Percentiles rank a stretch among this genome's conserved stretches.
These are phyloP conservation scores for Rhodophaea formosa DNA, from an alignment of 2,888 invertebrate genomes.

Conservation along the genomic window DNA sequence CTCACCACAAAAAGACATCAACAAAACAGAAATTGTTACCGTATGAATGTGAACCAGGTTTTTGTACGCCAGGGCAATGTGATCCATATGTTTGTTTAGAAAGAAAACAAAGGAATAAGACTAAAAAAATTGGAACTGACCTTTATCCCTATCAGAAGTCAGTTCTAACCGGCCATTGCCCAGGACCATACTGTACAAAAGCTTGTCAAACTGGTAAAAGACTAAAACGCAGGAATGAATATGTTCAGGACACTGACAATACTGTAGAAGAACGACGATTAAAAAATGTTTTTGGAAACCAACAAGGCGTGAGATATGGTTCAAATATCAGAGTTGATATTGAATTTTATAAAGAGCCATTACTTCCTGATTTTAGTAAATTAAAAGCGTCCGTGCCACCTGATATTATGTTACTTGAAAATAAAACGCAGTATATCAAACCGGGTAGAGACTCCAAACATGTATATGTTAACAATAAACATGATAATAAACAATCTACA, in stretches of 20 bases:
- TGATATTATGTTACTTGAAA: too few relatives aligned
- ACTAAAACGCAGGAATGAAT: slow-evolving; percentile 11
- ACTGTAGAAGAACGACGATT: slow-evolving; percentile 14
- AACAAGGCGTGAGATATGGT: slow-evolving; percentile 21
- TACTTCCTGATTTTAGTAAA: neutral
- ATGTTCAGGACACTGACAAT: slow-evolving; percentile 1
- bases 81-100: slow-evolving; percentile 38
- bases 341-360: slow-evolving; percentile 32
- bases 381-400: neutral
- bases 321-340: slow-evolving; percentile 33
- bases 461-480: slow-evolving; percentile 1
- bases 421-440: neutral
- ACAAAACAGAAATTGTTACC: slow-evolving; percentile 24
- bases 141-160: neutral
- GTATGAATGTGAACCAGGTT: slow-evolving; percentile 40
- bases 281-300: neutral
- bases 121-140: slow-evolving; percentile 19
- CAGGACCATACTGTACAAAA: neutral
- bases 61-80: slow-evolving; percentile 40
- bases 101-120: slow-evolving; percentile 23
- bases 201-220: neutral
- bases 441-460: neutral
- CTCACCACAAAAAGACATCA: neutral
- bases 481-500: neutral
- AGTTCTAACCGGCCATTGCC: neutral